Evolutionary conservation across 2,888 invertebrate genomes (phyloP), one percentile per base, ranked within the genome.

Genomic region (Eupithecia subumbrata): DNA sequence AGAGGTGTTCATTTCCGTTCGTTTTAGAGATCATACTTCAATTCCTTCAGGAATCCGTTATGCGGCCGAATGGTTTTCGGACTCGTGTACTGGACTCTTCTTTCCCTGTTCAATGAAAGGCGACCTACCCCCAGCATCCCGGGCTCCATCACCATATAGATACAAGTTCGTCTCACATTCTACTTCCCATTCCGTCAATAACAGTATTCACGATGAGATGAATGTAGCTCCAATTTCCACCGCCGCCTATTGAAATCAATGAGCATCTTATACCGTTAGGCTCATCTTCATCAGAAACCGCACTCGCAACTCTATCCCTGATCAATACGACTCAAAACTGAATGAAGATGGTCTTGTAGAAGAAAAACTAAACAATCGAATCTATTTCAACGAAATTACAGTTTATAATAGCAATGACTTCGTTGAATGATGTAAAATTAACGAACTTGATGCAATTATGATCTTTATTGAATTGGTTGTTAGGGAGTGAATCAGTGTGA

Each of bases 191-290:
- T 73, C 69, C 81, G 77, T 80, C 80, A 78, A 79, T 81, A 81
- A 78, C 81, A 79, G 82, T 81, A 79, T 78, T 75, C 79, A 79
- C 73, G 66, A 79, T 80, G 60, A 60, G 60, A 60, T 81, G 76
- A 82, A 80, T 79, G 77, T 75, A 79, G 80, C 77, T 82, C 83
- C 81, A 82, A 86, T 83, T 83, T 83, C 82, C 83, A 74, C 72
- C 74, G 81, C 75, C 79, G 81, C 75, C 79, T 75, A 85, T 86
- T 85, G 87, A 86, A 85, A 84, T 86, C 86, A 86, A 86, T 86
- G 85, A 85, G 84, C 72, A 83, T 85, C 82, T 83, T 66, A 76
- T 81, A 79, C 86, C 85, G 84, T 86, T 86, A 86, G 76, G 72
- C 77, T 76, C 78, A 73, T 76, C 76, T 76, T 52, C 52, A 40